Evolutionary conservation across 1,140 invertebrate genomes (phyloP).

Genomic region (Heliconius hewitsoni): DNA sequence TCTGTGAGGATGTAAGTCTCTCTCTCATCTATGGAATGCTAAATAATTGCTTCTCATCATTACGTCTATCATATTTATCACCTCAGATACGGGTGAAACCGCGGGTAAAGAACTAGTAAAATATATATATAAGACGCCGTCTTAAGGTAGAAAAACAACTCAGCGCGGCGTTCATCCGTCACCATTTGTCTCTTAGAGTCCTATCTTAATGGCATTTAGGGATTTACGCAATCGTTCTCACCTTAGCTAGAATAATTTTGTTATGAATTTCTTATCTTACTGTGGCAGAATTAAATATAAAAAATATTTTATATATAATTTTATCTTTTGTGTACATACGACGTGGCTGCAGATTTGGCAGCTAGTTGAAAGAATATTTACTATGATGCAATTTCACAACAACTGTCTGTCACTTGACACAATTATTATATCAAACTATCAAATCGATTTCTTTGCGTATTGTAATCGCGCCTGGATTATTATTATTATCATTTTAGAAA

Average conservation of each 20-base stretch:
- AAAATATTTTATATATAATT: neutral
- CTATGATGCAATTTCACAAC: too few species aligned
- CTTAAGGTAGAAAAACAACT: neutral
- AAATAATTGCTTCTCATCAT: too few species aligned
- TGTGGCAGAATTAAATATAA: neutral
- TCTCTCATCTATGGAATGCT: too few species aligned
- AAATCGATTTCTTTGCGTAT: too few species aligned
- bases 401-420: too few species aligned
- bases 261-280: neutral
- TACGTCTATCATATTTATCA: too few species aligned
- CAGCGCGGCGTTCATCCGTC: slow-evolving; percentile 3
- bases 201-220: neutral
- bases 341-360: neutral
- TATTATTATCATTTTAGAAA: too few species aligned
- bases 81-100: too few species aligned
- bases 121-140: neutral
- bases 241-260: neutral
- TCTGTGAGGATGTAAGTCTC: too few species aligned
- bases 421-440: too few species aligned
- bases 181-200: slow-evolving; percentile 1
- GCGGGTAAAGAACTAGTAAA: neutral
- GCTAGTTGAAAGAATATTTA: neutral
- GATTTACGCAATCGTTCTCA: slow-evolving; percentile 12
- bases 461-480: too few species aligned
- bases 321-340: neutral